Base-by-base conservation (phyloP, 1,140 invertebrate species). In the Panonychus citri region DNA sequence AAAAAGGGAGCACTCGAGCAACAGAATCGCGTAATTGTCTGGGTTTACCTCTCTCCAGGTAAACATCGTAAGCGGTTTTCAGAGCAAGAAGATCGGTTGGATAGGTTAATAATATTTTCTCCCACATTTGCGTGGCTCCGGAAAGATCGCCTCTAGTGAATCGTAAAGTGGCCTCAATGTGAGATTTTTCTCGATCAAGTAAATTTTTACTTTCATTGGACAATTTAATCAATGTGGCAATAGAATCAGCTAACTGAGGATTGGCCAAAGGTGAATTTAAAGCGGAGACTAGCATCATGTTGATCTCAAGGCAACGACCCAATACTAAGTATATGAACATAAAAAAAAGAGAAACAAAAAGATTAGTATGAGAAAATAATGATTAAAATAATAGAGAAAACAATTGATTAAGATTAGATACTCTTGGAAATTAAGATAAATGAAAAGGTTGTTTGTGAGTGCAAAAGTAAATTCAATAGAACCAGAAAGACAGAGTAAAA, bases 61-160 rank as follows among this genome's bases (percentile, higher is more conserved):
- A 76, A 1, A 68, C 67, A 57, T 77, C 75, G 55, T 76, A 72
- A 10, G 73, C 68, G 57, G 76, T 71, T 61, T 76, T 77, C 7
- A 77, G 58, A 8, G 76, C 75, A 50, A 74, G 63, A 59, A 76
- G 69, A 62, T 77, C 76, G 28, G 66, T 67, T 12, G 75, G 75
- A 62, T 74, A 59, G 4, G 67, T 65, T 1, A 67, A 48, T 50
- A 77, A 55, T 46, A 77, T 74, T 13, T 69, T 62, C 58, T 77
- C 75, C 74, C 73, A 77, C 3, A 68, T 60, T 19, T 59, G 24
- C 50, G 53, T 69, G 57, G 39, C 71, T 70, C 60, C 54, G 39
- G 57, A 49, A 43, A 55, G 56, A 54, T 64, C 71, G 65, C 73
- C 74, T 52, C 70, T 62, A 25, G 73, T 66, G 66, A 72, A 74